These are phyloP conservation scores for Anastatus disparis DNA, from an alignment of 1,140 invertebrate genomes.

Conservation along the genomic window DNA sequence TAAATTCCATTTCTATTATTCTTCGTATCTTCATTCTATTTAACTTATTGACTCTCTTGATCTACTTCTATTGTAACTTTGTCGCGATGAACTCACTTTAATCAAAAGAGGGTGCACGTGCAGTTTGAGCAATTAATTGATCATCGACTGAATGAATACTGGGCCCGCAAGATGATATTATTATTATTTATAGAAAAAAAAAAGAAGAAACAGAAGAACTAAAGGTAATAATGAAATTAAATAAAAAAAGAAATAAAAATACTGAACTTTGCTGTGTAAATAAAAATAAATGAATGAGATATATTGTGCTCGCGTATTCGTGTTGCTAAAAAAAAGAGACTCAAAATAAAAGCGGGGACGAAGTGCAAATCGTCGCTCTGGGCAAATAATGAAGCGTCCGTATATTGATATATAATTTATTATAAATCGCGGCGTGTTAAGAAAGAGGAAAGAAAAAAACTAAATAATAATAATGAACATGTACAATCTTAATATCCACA, in stretches of 20 bases:
- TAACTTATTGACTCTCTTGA: too few species aligned
- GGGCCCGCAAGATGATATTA: not conserved
- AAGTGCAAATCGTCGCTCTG: slow-evolving; percentile 35
- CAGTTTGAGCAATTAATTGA: slow-evolving; percentile 18
- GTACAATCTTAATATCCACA: too few species aligned
- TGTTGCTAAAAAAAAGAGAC: slow-evolving; percentile 17
- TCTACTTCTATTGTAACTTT: too few species aligned
- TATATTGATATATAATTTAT: too few species aligned
- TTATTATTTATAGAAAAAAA: slow-evolving; percentile 11
- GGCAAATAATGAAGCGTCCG: not conserved
- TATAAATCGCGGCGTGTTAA: too few species aligned
- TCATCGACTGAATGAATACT: slow-evolving; percentile 4
- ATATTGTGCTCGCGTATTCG: slow-evolving; percentile 9
- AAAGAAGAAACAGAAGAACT: too few species aligned
- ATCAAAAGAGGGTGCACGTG: slow-evolving; percentile 30
- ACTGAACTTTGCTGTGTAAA: slow-evolving; percentile 8
- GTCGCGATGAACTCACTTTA: slow-evolving; percentile 8
- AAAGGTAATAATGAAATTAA: too few species aligned
- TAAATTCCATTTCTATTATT: too few species aligned
- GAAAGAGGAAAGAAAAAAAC: too few species aligned
- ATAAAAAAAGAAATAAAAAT: not conserved
- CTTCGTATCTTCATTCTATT: too few species aligned
- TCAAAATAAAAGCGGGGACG: slow-evolving; percentile 28
- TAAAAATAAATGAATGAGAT: too few species aligned
- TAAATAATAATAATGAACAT: too few species aligned